Evolutionary conservation across 2,113 vertebrate species (phyloP), one percentile per base, ranked within the genome.

Genomic region (Mesitornis unicolor): DNA sequence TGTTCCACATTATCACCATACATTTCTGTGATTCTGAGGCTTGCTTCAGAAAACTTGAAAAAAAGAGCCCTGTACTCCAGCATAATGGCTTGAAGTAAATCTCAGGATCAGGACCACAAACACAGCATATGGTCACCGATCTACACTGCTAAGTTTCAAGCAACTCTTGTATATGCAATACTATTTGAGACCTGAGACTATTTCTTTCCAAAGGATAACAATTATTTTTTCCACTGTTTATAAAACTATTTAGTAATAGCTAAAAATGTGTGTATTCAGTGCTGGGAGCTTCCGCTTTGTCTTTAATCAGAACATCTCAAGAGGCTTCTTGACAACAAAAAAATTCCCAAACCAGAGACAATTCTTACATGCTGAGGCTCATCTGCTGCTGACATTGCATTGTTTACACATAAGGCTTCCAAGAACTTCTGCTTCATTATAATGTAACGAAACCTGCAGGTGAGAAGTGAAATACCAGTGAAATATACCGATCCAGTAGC

Each of bases 381-480:
- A 95, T 99, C 99, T 78, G 98, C 98, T 35, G 99, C 99, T 93
- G 99, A 99, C 98, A 99, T 99, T 9, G 99, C 99, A 48, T 99
- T 99, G 97, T 99, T 99, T 89, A 99, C 99, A 98, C 99, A 99
- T 35, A 99, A 98, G 54, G 99, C 99, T 98, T 99, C 99, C 94
- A 99, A 97, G 97, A 99, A 99, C 97, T 99, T 99, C 98, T 99
- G 99, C 97, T 99, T 99, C 95, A 99, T 97, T 79, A 99, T 98
- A 89, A 99, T 99, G 95, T 99, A 99, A 51, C 99, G 99, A 97
- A 99, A 99, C 87, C 99, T 99, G 97, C 70, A 87, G 90, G 90
- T 40, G 91, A 97, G 77, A 80, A 87, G n/a, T 26, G 5, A 93
- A 61, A 90, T 21, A 77, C 43, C 64, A 45, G 45, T n/a, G n/a